Conservation (phyloP, 2,113 vertebrate species). For the Alces alces region DNA sequence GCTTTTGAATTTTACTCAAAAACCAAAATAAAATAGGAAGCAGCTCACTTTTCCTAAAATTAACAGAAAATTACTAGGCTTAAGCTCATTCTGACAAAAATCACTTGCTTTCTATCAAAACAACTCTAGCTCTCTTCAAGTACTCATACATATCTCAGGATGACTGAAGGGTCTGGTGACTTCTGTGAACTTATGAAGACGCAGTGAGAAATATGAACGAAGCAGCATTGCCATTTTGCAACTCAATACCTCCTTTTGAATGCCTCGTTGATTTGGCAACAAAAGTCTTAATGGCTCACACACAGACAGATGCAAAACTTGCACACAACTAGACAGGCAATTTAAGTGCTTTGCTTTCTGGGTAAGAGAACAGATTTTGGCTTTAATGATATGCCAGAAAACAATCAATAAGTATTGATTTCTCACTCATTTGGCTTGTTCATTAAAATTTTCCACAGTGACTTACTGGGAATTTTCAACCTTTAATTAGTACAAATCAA, state of each 20-base stretch:
- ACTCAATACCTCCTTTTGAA: neutral
- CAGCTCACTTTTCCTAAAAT: neutral
- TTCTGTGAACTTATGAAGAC: neutral
- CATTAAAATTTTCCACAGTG: conserved; percentile 51
- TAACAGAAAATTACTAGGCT: conserved; percentile 11
- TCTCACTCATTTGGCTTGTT: conserved; percentile 53
- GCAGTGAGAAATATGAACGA: neutral
- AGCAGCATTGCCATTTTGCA: neutral
- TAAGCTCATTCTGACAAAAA: conserved; percentile 22
- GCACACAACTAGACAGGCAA: neutral
- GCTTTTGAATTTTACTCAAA: neutral
- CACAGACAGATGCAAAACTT: neutral
- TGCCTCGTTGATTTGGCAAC: neutral
- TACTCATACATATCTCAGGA: neutral
- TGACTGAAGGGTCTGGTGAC: neutral
- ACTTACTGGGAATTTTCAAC: conserved; percentile 16
- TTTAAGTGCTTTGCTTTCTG: neutral
- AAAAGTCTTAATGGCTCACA: neutral
- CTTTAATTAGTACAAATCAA: conserved; percentile 35
- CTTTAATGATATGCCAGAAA: conserved; percentile 43
- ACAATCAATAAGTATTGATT: conserved; percentile 56
- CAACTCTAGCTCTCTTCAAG: neutral
- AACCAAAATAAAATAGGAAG: neutral
- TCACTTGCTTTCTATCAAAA: neutral
- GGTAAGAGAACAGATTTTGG: conserved; percentile 25